These are phyloP conservation scores for Chalcosyrphus nemorum DNA, from an alignment of 2,888 invertebrate species.

Conservation along the genomic window DNA sequence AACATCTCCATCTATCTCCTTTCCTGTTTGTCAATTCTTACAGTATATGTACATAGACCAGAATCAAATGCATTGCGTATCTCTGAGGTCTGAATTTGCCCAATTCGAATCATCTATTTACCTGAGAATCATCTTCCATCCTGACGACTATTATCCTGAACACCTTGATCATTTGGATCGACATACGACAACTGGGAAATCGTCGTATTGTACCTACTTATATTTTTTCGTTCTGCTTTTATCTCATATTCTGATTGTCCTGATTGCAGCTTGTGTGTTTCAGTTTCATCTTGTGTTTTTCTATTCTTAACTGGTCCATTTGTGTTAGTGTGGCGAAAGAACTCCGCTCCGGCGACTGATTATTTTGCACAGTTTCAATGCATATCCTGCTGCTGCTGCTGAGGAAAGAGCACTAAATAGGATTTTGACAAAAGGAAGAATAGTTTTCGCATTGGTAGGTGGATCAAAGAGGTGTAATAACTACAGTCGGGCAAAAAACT, in stretches of 20 bases:
- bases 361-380: conserved; percentile 39
- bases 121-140: conserved; percentile 22
- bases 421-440: conserved; percentile 32
- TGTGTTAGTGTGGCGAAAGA: background rate
- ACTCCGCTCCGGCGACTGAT: conserved; percentile 37
- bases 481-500: conserved; percentile 1
- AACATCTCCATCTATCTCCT: background rate
- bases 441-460: conserved; percentile 32
- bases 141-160: conserved; percentile 38
- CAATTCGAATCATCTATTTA: conserved; percentile 12
- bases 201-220: too few relatives aligned
- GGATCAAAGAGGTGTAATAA: conserved; percentile 51
- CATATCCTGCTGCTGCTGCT: conserved; percentile 47
- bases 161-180: conserved; percentile 63
- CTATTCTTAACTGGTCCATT: conserved; percentile 27
- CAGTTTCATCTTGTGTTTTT: conserved; percentile 15
- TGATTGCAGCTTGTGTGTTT: conserved; percentile 54
- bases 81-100: background rate
- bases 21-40: background rate
- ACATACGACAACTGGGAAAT: conserved; percentile 35
- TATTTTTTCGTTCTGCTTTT: conserved; percentile 22
- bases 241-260: conserved; percentile 37
- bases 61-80: background rate
- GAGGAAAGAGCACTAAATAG: background rate
- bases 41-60: background rate